These are phyloP conservation scores for Drosophila stalkeri DNA, from an alignment of 2,888 invertebrate genomes.

Conservation along the genomic window DNA sequence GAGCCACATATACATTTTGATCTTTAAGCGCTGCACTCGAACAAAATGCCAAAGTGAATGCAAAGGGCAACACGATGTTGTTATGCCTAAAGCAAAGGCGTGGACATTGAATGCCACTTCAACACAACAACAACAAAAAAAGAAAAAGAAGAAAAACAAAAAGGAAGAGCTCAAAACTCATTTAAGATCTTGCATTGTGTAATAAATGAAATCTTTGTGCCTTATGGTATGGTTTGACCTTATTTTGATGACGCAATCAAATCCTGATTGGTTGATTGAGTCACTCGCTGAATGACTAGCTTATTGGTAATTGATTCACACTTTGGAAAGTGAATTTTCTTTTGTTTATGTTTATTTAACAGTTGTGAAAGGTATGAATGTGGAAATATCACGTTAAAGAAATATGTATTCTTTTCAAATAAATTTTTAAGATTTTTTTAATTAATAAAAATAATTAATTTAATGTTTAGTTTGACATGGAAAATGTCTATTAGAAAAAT, in stretches of 20 bases:
- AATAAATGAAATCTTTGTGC: neutral
- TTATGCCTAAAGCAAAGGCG: conserved; percentile 25
- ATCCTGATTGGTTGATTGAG: neutral
- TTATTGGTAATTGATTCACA: neutral
- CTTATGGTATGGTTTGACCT: neutral
- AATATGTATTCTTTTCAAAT: no score
- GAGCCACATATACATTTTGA: conserved; percentile 45
- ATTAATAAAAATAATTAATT: no score
- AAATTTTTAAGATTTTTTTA: no score
- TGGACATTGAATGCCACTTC: conserved; percentile 11
- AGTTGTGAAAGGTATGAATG: no score
- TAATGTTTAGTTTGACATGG: no score
- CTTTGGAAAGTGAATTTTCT: neutral
- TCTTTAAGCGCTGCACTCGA: conserved; percentile 50
- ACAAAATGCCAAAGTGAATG: conserved; percentile 64
- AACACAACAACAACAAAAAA: no score
- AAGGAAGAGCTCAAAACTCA: conserved; percentile 14
- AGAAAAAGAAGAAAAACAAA: neutral
- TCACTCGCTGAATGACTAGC: neutral
- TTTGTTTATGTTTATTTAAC: no score
- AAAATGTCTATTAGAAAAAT: no score
- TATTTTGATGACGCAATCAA: neutral
- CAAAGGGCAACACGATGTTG: conserved; percentile 60
- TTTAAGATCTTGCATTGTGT: neutral
- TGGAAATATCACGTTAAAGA: no score